Percentiles rank a stretch among this genome's conserved stretches.
Evolutionary conservation across 1,140 invertebrate species (phyloP).

Genomic region (Lordiphosa mommai): DNA sequence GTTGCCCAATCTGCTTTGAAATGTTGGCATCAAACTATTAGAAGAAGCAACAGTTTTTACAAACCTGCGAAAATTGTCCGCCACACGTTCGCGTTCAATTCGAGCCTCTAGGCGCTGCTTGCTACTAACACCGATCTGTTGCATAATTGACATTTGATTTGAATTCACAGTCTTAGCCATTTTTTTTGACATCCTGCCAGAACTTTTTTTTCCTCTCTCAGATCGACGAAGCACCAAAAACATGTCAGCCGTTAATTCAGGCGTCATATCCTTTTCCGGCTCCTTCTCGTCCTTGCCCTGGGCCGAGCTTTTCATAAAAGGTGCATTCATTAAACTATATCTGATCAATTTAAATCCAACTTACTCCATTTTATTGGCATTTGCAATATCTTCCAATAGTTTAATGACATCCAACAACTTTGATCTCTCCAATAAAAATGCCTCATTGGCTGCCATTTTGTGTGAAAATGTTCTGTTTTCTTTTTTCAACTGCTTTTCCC

Average conservation of each 20-base stretch:
- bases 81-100: slow-evolving; percentile 19
- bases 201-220: neutral
- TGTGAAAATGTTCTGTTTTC: neutral
- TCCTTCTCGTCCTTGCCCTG: slow-evolving; percentile 30
- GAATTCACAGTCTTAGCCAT: neutral
- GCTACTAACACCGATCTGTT: slow-evolving; percentile 23
- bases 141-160: slow-evolving; percentile 37
- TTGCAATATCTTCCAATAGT: slow-evolving; percentile 22
- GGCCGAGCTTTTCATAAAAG: slow-evolving; percentile 2
- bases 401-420: slow-evolving; percentile 20
- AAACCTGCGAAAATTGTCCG: slow-evolving; percentile 46
- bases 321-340: neutral
- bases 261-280: slow-evolving; percentile 23
- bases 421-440: slow-evolving; percentile 20
- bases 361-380: slow-evolving; percentile 34
- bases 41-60: neutral
- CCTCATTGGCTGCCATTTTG: slow-evolving; percentile 30
- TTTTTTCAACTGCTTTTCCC: slow-evolving; percentile 1
- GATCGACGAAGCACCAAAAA: slow-evolving; percentile 7
- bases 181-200: neutral
- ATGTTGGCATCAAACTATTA: neutral
- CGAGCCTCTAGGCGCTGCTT: neutral
- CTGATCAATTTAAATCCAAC: neutral
- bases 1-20: slow-evolving; percentile 35
- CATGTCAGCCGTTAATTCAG: slow-evolving; percentile 11